These are phyloP conservation scores for Steinernema carpocapsae DNA, from an alignment of 2,888 invertebrate species.

Conservation along the genomic window DNA sequence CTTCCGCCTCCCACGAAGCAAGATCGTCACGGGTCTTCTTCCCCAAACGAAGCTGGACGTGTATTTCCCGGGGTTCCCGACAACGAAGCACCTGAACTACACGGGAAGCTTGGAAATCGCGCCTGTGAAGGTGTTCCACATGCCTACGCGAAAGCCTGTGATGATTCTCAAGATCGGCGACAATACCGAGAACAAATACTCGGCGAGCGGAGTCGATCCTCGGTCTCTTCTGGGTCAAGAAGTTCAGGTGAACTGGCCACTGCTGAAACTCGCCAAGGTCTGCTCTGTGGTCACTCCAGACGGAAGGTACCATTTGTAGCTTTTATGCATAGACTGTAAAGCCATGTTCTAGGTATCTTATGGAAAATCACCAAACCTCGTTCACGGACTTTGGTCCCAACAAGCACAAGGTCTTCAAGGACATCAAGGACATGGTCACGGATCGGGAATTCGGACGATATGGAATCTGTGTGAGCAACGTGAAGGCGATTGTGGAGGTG, in stretches of 20 bases:
- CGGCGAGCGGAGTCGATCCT: not conserved
- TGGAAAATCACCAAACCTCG: not conserved
- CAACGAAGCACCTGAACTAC: conserved; percentile 83
- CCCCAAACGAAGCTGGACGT: conserved; percentile 77
- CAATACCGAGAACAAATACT: conserved; percentile 42
- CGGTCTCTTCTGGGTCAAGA: conserved; percentile 76
- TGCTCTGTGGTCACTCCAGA: conserved; percentile 73
- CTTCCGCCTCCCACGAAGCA: conserved; percentile 69
- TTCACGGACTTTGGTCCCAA: conserved; percentile 7
- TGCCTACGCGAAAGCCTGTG: conserved; percentile 80
- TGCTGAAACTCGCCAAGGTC: conserved; percentile 81
- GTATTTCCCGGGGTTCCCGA: conserved; percentile 89
- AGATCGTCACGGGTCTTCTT: conserved; percentile 78
- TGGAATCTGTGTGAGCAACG: not conserved
- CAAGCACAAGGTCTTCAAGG: not conserved
- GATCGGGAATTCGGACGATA: conserved; percentile 31
- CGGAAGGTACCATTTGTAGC: not conserved
- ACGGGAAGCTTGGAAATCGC: conserved; percentile 72
- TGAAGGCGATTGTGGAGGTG: conserved; percentile 1
- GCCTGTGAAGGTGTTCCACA: conserved; percentile 87
- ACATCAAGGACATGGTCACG: not conserved
- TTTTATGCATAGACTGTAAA: not conserved
- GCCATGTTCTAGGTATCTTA: not conserved
- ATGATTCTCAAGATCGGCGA: conserved; percentile 79
- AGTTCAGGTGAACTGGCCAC: conserved; percentile 89